Conservation (phyloP, 2,888 invertebrate genomes). For the Noctua fimbriata region DNA sequence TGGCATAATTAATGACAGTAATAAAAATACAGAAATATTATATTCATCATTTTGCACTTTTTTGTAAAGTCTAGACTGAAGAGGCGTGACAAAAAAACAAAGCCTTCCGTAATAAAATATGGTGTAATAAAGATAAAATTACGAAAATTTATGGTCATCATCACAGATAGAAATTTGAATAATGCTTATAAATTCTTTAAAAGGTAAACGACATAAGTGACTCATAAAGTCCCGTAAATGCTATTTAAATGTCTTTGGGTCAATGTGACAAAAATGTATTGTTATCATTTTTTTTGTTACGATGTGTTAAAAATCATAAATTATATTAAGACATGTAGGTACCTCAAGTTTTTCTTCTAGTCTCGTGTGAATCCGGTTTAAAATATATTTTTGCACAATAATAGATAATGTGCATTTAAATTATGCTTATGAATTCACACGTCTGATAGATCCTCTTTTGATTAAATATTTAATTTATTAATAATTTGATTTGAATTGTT, state of each 20-base stretch:
- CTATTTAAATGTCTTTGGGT: constrained; percentile 61
- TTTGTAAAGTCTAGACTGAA: constrained; percentile 58
- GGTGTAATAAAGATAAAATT: constrained; percentile 18
- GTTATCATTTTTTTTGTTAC: constrained; percentile 17
- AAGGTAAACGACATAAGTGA: constrained; percentile 68
- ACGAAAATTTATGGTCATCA: constrained; percentile 26
- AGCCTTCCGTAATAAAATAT: constrained; percentile 24
- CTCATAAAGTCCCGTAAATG: constrained; percentile 65
- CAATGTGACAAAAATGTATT: constrained; percentile 45
- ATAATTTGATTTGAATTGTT: constrained; percentile 54
- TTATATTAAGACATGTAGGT: constrained; percentile 27
- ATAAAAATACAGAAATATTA: constrained; percentile 30
- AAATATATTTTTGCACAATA: constrained; percentile 19
- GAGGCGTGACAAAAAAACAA: constrained; percentile 54
- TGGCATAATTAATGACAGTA: constrained; percentile 13
- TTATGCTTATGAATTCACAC: constrained; percentile 23
- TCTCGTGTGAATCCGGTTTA: constrained; percentile 48
- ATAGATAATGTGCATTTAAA: constrained; percentile 31
- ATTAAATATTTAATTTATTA: constrained; percentile 33
- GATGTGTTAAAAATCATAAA: constrained; percentile 20
- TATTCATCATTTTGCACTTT: constrained; percentile 14
- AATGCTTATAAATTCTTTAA: constrained; percentile 48
- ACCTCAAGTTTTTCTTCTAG: constrained; percentile 29
- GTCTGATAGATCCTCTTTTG: constrained; percentile 7
- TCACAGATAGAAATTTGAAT: constrained; percentile 24